These are phyloP conservation scores for Cyanistes caeruleus DNA, from an alignment of 2,113 vertebrate genomes.

Conservation along the genomic window DNA sequence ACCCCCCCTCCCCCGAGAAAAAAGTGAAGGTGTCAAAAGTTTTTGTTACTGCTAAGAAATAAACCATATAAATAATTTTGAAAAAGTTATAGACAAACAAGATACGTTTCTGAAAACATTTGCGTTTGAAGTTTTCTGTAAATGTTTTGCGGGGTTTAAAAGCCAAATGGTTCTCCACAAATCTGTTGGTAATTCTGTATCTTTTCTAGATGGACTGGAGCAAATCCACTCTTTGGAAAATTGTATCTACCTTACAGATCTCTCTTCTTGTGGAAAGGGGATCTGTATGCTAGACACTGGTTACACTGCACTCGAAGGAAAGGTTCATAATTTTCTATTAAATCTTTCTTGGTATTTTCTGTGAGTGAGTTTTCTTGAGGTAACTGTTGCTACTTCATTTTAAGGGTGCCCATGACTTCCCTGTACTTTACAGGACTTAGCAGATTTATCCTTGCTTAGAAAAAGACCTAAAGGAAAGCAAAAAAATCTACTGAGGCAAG, in stretches of 20 bases:
- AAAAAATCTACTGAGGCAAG: background rate
- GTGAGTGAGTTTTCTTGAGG: background rate
- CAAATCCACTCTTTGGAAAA: background rate
- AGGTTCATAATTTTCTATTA: background rate
- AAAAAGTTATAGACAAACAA: background rate
- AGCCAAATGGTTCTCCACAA: background rate
- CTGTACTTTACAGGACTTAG: background rate
- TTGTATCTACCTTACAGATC: background rate
- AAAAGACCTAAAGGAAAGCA: background rate
- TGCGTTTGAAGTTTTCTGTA: background rate
- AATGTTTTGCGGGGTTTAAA: background rate
- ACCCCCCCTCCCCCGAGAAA: rapidly evolving
- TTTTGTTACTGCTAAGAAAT: background rate
- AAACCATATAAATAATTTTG: background rate
- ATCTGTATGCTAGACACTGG: too few species aligned
- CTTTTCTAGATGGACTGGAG: background rate
- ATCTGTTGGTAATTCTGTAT: background rate
- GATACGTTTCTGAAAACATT: background rate
- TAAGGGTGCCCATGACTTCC: background rate
- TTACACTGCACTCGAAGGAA: background rate
- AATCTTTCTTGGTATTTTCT: background rate
- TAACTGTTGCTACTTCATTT: background rate
- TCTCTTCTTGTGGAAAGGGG: background rate
- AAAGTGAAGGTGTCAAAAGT: background rate
- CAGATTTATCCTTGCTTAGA: background rate